Base-by-base conservation (phyloP, 2,113 vertebrate genomes). In the Brachypteracias leptosomus region DNA sequence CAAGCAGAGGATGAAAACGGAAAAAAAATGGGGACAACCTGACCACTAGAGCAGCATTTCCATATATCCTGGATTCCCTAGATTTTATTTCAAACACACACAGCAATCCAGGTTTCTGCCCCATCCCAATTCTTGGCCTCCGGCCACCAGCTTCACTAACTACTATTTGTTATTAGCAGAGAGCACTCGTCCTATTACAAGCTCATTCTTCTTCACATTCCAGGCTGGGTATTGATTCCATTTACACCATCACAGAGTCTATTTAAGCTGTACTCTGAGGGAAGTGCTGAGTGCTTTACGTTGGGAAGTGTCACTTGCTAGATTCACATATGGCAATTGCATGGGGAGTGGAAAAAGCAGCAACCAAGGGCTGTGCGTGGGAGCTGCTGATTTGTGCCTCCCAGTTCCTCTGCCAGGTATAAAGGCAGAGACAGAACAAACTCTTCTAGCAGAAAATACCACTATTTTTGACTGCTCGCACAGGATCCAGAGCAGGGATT, bases 301-400 rank as follows among this genome's bases (percentile, higher is more conserved):
- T 88, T 63, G 86, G 90, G 66, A 93, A 93, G 92, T 87, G 90
- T 70, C 85, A 81, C 75, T 88, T 88, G 72, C 63, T 91, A 44
- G 55, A 91, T 96, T 90, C 94, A 96, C 94, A 91, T 96, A 93
- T 95, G 90, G 94, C 90, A 94, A 62, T 77, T 88, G 75, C 91
- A 96, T 76, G 92, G 91, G 28, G 75, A 96, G 63, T 94, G 94
- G 92, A 95, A 85, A 96, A 85, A 88, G 85, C 58, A 92, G 88
- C 68, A 94, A 91, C 77, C 78, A 86, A 93, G 88, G 88, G 90
- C 67, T 91, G 79, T 33, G 79, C 2, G 80, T 84, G 62, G 65
- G 90, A 89, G 90, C 81, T 94, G 40, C 76, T 78, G 75, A 94
- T 91, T 95, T 96, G 81, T 95, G 85, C 72, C 75, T 95, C 17